A percentile compares a stretch with the other conserved stretches of the same genome.
phyloP scores from a whole-genome alignment of 2,888 invertebrate genomes.

The Caenorhabditis drosophilae region DNA sequence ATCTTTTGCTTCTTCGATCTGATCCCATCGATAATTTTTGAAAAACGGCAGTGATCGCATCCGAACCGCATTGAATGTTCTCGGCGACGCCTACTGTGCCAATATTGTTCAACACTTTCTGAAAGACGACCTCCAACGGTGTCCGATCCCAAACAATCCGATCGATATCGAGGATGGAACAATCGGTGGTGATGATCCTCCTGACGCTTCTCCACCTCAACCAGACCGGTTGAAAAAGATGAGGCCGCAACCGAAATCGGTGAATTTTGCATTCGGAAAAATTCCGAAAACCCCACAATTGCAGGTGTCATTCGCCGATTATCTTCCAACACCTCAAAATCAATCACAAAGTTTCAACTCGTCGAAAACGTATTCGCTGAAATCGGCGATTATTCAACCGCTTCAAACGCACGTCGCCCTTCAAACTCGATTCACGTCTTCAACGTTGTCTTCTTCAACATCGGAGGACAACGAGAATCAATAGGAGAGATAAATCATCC shows the following conservation, averaged over 20 bases:
- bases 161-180: no score
- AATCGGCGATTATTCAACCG: slow-evolving; percentile 31
- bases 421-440: slow-evolving; percentile 20
- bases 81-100: slow-evolving; percentile 74
- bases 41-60: slow-evolving; percentile 71
- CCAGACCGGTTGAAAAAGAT: no score
- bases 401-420: slow-evolving; percentile 32
- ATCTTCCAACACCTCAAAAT: no score
- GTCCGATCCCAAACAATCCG: no score
- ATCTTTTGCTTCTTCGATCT: slow-evolving; percentile 21
- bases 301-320: slow-evolving; percentile 34
- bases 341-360: no score
- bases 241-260: background rate
- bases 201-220: no score
- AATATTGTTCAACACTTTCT: slow-evolving; percentile 72
- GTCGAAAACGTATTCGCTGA: slow-evolving; percentile 29
- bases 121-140: background rate
- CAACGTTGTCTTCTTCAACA: no score
- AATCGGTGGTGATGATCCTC: no score
- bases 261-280: no score
- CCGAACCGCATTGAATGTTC: slow-evolving; percentile 73
- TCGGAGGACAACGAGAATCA: no score
- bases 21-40: background rate
- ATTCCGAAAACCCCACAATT: background rate
- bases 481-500: no score